phyloP scores from a whole-genome alignment of 2,888 invertebrate genomes.

The Camponotus fellah region DNA sequence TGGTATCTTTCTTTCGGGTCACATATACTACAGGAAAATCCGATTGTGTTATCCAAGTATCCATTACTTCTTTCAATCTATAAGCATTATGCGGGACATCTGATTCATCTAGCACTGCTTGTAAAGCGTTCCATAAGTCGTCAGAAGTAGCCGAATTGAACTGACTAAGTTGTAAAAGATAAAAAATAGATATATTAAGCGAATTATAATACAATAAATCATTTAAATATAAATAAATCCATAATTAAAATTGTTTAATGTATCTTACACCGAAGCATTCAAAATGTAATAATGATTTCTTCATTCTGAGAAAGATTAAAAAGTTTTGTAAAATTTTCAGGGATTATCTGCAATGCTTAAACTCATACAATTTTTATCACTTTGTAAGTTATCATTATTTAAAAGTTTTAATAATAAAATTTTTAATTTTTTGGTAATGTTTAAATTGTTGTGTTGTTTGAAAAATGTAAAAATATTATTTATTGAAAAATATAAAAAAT shows the following conservation, averaged over 20 bases:
- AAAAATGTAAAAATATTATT: background rate
- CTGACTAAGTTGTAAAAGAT: constrained; percentile 52
- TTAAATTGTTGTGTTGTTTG: background rate
- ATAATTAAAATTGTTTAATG: background rate
- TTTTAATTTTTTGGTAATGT: background rate
- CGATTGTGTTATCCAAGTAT: constrained; percentile 89
- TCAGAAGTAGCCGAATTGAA: constrained; percentile 86
- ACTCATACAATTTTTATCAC: background rate
- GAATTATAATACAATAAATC: background rate
- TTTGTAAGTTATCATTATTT: background rate
- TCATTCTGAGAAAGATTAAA: background rate
- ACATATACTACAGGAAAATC: constrained; percentile 90
- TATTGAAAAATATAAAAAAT: background rate
- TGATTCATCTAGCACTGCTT: constrained; percentile 54
- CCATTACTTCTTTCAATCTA: constrained; percentile 81
- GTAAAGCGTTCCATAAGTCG: constrained; percentile 85
- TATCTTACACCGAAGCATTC: background rate
- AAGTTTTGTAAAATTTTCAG: background rate
- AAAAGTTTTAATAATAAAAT: background rate
- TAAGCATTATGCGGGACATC: constrained; percentile 79
- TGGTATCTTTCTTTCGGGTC: constrained; percentile 86
- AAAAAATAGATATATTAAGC: background rate
- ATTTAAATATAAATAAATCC: background rate
- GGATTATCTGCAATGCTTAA: background rate
- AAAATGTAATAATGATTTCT: background rate